These are phyloP conservation scores for Meloidogyne hapla DNA, from an alignment of 1,140 invertebrate genomes.

Conservation along the genomic window DNA sequence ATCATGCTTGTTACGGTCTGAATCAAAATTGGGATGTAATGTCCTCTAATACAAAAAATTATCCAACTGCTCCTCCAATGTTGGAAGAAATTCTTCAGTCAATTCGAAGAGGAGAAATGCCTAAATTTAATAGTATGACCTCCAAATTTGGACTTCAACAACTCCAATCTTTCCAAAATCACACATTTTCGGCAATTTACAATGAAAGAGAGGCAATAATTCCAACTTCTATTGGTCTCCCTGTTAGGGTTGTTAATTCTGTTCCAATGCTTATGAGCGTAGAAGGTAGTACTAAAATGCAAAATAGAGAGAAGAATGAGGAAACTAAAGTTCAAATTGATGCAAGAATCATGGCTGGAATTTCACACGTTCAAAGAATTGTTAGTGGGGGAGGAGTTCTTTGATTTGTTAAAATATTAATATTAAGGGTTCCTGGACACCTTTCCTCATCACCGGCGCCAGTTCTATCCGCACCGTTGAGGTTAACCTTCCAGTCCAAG, in stretches of 20 bases:
- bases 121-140: not conserved
- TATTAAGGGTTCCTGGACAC: slow-evolving; percentile 31
- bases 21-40: not conserved
- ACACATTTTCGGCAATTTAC: slow-evolving; percentile 29
- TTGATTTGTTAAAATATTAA: too few species aligned
- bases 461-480: slow-evolving; percentile 37
- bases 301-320: not conserved
- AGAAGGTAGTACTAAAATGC: slow-evolving; percentile 24
- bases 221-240: slow-evolving; percentile 50
- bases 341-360: slow-evolving; percentile 33
- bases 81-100: slow-evolving; percentile 18
- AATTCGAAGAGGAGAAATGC: not conserved
- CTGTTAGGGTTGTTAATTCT: slow-evolving; percentile 35
- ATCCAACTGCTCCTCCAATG: slow-evolving; percentile 38
- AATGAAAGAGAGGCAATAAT: slow-evolving; percentile 45
- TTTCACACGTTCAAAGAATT: slow-evolving; percentile 30
- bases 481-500: slow-evolving; percentile 48
- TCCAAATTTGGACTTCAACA: not conserved
- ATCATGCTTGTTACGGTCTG: not conserved
- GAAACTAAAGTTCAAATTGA: slow-evolving; percentile 14
- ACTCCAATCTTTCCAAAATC: not conserved
- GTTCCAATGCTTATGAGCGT: slow-evolving; percentile 41
- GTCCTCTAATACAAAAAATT: not conserved
- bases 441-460: slow-evolving; percentile 41
- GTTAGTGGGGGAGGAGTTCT: too few species aligned